These are phyloP conservation scores for Nothoprocta pentlandii DNA, from an alignment of 2,113 vertebrate genomes.

Conservation along the genomic window DNA sequence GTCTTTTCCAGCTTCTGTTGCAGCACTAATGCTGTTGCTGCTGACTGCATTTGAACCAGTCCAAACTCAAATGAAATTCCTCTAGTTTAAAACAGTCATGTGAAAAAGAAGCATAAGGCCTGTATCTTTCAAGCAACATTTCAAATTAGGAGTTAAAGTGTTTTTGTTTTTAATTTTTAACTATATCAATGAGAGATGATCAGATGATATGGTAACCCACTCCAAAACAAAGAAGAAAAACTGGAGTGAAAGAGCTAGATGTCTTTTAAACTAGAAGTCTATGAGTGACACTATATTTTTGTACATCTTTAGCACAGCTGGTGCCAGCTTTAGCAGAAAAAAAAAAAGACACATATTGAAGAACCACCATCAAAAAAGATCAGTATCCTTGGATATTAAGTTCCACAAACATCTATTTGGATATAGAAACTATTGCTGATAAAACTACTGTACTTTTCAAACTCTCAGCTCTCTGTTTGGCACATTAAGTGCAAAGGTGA, in stretches of 20 bases:
- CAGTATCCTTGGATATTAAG: not conserved
- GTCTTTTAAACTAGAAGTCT: not conserved
- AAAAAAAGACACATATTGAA: not conserved
- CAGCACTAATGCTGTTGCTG: not conserved
- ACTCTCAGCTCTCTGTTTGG: not conserved
- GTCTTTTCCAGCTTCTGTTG: not conserved
- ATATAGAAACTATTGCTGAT: not conserved
- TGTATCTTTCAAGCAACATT: accelerated
- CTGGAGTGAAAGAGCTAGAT: not conserved
- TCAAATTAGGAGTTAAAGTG: not conserved
- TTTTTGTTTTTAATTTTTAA: not conserved
- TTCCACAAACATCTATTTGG: not conserved
- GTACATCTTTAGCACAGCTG: not conserved
- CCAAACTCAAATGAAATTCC: not conserved
- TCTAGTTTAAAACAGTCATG: not conserved
- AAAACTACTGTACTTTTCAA: not conserved
- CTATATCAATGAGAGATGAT: not conserved
- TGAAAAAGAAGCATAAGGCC: not conserved
- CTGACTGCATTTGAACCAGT: not conserved
- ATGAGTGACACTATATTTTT: not conserved
- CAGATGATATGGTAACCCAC: not conserved
- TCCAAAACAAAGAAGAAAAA: not conserved
- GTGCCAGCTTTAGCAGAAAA: not conserved
- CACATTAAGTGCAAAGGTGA: not conserved
- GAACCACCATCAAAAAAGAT: not conserved